Percentiles rank a stretch among this genome's conserved stretches.
These are phyloP conservation scores for Macquaria australasica DNA, from an alignment of 2,113 vertebrate species.

Conservation along the genomic window DNA sequence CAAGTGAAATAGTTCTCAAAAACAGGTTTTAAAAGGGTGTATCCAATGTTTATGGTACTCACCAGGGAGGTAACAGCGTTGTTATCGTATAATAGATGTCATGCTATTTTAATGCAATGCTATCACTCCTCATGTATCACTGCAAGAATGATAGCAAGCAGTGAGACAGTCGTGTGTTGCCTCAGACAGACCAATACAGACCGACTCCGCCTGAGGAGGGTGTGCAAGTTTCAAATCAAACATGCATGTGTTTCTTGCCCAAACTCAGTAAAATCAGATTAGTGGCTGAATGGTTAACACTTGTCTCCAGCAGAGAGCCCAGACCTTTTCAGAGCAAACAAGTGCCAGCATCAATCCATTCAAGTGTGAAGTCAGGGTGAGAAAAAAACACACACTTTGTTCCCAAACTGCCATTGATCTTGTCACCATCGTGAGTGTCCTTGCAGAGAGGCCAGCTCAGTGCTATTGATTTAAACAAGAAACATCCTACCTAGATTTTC, in stretches of 20 bases:
- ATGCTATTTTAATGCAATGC: background rate
- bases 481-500: background rate
- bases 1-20: background rate
- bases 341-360: slow-evolving; percentile 42
- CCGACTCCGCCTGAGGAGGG: background rate
- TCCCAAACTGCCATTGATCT: slow-evolving; percentile 21
- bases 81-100: background rate
- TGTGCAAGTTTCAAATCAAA: background rate
- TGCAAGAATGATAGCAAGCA: background rate
- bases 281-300: slow-evolving; percentile 2
- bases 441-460: background rate
- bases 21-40: background rate
- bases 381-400: background rate
- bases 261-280: slow-evolving; percentile 36
- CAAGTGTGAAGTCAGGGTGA: slow-evolving; percentile 10
- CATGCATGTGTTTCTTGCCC: slow-evolving; percentile 11
- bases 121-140: slow-evolving; percentile 1
- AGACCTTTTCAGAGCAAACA: slow-evolving; percentile 29
- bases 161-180: background rate
- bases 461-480: background rate
- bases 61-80: background rate
- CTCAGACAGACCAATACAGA: background rate
- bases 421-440: background rate
- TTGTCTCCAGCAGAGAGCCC: background rate
- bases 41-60: accelerated